A percentile compares a stretch with the other conserved stretches of the same genome.
These are phyloP conservation scores for Hyppa rectilinea DNA, from an alignment of 2,888 invertebrate genomes.

Conservation along the genomic window DNA sequence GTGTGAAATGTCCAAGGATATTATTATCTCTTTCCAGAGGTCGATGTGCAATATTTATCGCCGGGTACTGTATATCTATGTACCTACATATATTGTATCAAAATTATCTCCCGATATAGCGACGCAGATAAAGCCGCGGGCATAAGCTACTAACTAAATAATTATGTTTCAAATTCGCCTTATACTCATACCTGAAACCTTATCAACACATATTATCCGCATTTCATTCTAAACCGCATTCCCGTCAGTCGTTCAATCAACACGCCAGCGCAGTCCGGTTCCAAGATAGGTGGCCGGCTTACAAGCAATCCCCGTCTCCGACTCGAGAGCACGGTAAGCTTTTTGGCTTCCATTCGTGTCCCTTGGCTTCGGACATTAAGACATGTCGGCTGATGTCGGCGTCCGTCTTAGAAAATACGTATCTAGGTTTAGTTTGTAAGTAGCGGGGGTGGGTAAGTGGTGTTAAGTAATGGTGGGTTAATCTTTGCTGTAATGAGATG, in stretches of 20 bases:
- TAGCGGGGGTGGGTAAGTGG: slow-evolving; percentile 11
- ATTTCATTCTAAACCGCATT: slow-evolving; percentile 7
- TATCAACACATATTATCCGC: slow-evolving; percentile 11
- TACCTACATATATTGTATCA: too few relatives aligned
- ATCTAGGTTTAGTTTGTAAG: slow-evolving; percentile 16
- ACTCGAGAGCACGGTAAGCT: slow-evolving; percentile 53
- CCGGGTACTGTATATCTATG: too few relatives aligned
- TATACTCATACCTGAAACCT: neutral
- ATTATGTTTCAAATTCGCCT: neutral
- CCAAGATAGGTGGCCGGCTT: slow-evolving; percentile 52
- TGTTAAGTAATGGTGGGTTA: slow-evolving; percentile 18
- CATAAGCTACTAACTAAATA: too few relatives aligned
- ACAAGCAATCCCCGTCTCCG: slow-evolving; percentile 46
- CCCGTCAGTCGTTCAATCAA: slow-evolving; percentile 50
- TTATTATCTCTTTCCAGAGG: too few relatives aligned
- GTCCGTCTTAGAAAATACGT: slow-evolving; percentile 23
- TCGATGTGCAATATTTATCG: too few relatives aligned
- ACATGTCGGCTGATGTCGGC: slow-evolving; percentile 40
- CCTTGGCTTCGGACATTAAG: slow-evolving; percentile 54
- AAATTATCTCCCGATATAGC: too few relatives aligned
- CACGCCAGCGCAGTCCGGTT: slow-evolving; percentile 21
- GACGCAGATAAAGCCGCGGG: too few relatives aligned
- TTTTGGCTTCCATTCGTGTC: slow-evolving; percentile 50
- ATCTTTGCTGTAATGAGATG: neutral
- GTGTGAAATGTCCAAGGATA: too few relatives aligned